These are phyloP conservation scores for Prosapia bicincta DNA, from an alignment of 2,888 invertebrate species.

Conservation along the genomic window DNA sequence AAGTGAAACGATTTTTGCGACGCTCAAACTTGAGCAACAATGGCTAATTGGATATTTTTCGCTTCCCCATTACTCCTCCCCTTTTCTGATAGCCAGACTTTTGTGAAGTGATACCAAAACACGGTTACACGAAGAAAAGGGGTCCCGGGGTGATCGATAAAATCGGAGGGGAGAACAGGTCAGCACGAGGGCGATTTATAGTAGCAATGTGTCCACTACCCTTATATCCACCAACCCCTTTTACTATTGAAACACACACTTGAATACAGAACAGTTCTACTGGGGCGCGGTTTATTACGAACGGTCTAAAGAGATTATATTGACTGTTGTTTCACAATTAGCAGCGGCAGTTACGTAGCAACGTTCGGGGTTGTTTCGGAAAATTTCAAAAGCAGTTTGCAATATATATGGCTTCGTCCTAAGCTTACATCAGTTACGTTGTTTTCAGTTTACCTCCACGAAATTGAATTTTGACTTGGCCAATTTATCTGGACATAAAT, in stretches of 20 bases:
- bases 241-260: neutral
- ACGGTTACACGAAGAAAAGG: conserved; percentile 2
- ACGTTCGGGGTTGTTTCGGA: neutral
- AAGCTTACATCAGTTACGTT: too few species aligned
- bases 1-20: neutral
- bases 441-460: too few species aligned
- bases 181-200: neutral
- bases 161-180: neutral
- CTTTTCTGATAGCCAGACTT: neutral
- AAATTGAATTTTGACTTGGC: too few species aligned
- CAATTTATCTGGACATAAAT: too few species aligned
- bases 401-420: too few species aligned
- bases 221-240: neutral
- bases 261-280: neutral
- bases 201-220: neutral
- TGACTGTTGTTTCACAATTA: neutral
- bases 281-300: neutral
- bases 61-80: neutral
- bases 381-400: neutral
- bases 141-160: neutral
- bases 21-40: neutral
- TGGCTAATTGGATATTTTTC: neutral
- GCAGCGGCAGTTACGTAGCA: neutral
- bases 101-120: neutral
- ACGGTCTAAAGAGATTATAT: neutral